These are phyloP conservation scores for Protonemura montana DNA, from an alignment of 2,888 invertebrate species.

Conservation along the genomic window DNA sequence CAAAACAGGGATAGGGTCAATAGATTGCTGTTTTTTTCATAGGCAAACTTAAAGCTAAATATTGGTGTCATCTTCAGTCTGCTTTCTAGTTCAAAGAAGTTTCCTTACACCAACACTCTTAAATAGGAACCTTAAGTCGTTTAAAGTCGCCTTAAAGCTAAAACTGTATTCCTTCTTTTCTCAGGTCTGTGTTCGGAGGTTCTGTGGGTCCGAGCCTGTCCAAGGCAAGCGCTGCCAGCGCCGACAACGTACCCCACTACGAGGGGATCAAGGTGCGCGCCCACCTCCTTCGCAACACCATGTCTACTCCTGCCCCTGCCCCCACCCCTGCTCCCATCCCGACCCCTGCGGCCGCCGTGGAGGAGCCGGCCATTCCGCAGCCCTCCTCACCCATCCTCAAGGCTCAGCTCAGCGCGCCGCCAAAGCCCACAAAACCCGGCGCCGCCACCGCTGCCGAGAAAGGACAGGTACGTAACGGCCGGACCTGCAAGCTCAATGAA, in stretches of 20 bases:
- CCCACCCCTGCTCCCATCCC: slow-evolving; percentile 43
- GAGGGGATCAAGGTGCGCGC: slow-evolving; percentile 74
- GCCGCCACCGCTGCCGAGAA: slow-evolving; percentile 61
- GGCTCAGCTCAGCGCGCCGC: slow-evolving; percentile 80
- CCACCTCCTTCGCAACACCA: slow-evolving; percentile 55
- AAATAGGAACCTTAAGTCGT: too few relatives aligned
- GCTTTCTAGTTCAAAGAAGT: too few relatives aligned
- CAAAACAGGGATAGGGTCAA: too few relatives aligned
- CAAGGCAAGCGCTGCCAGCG: slow-evolving; percentile 40
- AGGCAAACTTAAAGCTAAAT: too few relatives aligned
- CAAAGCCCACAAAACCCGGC: slow-evolving; percentile 60
- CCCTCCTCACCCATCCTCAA: slow-evolving; percentile 83
- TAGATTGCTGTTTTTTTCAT: too few relatives aligned
- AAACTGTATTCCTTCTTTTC: slow-evolving; percentile 43
- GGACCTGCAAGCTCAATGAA: neutral
- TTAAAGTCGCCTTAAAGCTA: neutral
- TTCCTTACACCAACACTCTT: too few relatives aligned
- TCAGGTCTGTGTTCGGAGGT: slow-evolving; percentile 82
- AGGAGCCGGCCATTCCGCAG: slow-evolving; percentile 41
- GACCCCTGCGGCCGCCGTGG: slow-evolving; percentile 26
- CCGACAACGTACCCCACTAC: slow-evolving; percentile 66
- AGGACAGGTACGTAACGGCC: slow-evolving; percentile 66
- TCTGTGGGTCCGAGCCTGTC: slow-evolving; percentile 77
- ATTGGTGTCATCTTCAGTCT: too few relatives aligned
- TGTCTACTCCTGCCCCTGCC: slow-evolving; percentile 33